Conservation (phyloP, 2,797 vertebrate species). For the Chromobotia macracanthus region DNA sequence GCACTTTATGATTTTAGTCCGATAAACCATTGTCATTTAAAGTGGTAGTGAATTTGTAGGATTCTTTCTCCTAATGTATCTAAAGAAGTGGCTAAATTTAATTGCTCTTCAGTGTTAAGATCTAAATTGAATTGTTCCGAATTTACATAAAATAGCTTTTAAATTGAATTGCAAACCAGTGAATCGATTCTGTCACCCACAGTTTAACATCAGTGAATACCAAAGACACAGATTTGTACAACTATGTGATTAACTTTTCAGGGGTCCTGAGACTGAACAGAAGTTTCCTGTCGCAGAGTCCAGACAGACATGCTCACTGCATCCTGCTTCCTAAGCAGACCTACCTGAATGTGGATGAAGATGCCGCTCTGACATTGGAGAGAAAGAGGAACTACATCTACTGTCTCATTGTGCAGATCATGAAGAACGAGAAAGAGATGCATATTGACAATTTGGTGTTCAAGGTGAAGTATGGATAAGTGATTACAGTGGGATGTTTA, state of each 20-base stretch:
- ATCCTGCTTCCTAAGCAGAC: conserved; percentile 85
- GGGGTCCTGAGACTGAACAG: conserved; percentile 79
- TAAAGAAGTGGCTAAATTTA: no score
- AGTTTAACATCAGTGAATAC: not conserved
- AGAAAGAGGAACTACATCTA: conserved; percentile 90
- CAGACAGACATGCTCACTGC: conserved; percentile 52
- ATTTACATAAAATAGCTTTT: no score
- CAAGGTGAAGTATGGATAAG: conserved; percentile 75
- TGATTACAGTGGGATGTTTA: not conserved
- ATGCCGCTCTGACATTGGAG: conserved; percentile 83
- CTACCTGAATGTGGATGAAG: conserved; percentile 84
- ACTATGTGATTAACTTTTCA: conserved; percentile 52
- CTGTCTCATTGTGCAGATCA: conserved; percentile 87
- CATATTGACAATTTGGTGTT: conserved; percentile 93
- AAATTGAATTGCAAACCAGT: no score
- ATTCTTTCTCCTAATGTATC: no score
- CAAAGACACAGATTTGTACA: not conserved
- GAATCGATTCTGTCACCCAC: not conserved
- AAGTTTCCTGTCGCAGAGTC: conserved; percentile 53
- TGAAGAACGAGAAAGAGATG: conserved; percentile 91
- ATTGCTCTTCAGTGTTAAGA: no score
- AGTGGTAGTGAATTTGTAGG: no score
- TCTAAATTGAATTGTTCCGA: not conserved
- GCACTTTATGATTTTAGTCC: no score
- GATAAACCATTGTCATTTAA: no score